phyloP scores from a whole-genome alignment of 1,140 invertebrate species.

The Drosophila athabasca region DNA sequence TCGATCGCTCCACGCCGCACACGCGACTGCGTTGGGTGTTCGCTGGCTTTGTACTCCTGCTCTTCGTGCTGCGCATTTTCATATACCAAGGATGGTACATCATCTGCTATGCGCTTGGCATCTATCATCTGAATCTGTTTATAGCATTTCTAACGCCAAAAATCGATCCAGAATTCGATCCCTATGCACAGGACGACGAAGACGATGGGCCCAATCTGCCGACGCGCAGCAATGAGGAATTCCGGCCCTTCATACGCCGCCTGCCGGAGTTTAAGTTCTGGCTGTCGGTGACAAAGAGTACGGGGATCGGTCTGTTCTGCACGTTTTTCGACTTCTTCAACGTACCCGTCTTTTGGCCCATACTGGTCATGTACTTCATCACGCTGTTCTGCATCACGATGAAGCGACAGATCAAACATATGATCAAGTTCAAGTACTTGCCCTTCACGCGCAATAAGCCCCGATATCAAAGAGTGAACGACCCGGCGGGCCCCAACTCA shows the following conservation, averaged over 20 bases:
- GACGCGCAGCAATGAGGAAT: constrained; percentile 97
- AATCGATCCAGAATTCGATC: constrained; percentile 98
- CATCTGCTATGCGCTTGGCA: constrained; percentile 98
- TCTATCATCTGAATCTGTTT: constrained; percentile 99
- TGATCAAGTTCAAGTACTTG: constrained; percentile 99
- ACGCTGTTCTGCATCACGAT: constrained; percentile 99
- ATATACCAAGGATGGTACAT: constrained; percentile 98
- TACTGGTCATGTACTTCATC: constrained; percentile 99
- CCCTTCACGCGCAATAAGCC: constrained; percentile 99
- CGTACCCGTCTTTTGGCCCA: constrained; percentile 99
- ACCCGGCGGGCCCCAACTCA: constrained; percentile 54
- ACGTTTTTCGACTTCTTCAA: constrained; percentile 99
- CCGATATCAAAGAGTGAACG: constrained; percentile 90
- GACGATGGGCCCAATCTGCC: constrained; percentile 96
- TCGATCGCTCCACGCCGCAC: constrained; percentile 88
- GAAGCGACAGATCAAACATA: constrained; percentile 99
- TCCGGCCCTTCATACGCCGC: constrained; percentile 98
- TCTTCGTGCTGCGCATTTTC: constrained; percentile 87
- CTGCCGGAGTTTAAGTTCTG: constrained; percentile 99
- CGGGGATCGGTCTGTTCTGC: constrained; percentile 94
- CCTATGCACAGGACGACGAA: constrained; percentile 89
- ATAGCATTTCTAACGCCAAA: constrained; percentile 99
- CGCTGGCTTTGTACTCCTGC: constrained; percentile 84
- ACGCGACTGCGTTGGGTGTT: constrained; percentile 86
- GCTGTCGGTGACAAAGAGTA: constrained; percentile 98